Evolutionary conservation across 1,140 invertebrate genomes (phyloP), one percentile per base, ranked within the genome.

Genomic region (Drosophila insularis): DNA sequence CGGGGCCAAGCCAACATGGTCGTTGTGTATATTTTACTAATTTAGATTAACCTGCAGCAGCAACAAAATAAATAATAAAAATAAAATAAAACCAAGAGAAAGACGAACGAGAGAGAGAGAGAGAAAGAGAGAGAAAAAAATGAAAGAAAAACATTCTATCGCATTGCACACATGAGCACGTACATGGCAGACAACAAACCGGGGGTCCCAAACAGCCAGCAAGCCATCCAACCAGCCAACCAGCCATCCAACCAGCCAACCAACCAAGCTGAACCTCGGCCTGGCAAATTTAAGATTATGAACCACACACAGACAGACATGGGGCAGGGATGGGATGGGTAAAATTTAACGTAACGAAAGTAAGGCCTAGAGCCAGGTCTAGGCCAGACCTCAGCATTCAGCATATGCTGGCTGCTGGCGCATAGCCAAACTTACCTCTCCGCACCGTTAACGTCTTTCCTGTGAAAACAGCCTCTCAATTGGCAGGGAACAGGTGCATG

Each of bases 41-140:
- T 87, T 87, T 89, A 87, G 84, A 87, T 87, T 89, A 87, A 87
- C 84, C 84, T 79, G 84, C 76, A 87, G 84, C 84, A 55, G 63
- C 40, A 46, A 50, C 43, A 17, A 27, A 17, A 31, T 17, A 31
- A 39, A 55, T 23, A 10, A 54, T 23, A 46, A 11, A 14, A 65
- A 56, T 53, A 32, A 35, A 14, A 27, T 27, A 27, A 27, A 35
- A 54, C 13, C 10, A 31, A 4, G 10, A 19, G 54, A 58, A 10
- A 46, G 50, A 46, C 60, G 7, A n/a, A 46, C 60, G 7, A 4
- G 10, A 19, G 54, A 58, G 7, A 46, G 50, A 46, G 7, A 4
- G 10, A 19, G 54, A 58, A 10, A 46, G 50, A 46, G 43, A 2
- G 31, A n/a, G 6, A 7, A 64, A 53, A 19, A 23, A 63, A 68